Base-by-base conservation (phyloP, 2,797 vertebrate genomes). In the Microctenopoma stevenorrisi region DNA sequence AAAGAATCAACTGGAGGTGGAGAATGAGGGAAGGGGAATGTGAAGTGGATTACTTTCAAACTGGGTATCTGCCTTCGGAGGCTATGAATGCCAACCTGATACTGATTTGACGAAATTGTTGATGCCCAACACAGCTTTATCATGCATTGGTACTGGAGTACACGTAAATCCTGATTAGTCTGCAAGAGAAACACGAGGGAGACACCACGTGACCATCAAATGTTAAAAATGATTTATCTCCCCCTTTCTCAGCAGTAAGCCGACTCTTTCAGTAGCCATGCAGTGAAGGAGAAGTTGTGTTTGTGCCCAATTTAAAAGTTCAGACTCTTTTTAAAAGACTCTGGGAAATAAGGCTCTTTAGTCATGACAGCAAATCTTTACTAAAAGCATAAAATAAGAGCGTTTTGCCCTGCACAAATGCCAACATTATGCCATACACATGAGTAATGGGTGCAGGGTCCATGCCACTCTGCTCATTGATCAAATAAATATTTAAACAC, bases 341-440 rank as follows among this genome's bases (percentile, higher is more conserved):
- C 70, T 44, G 65, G 50, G 51, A 77, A 86, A 85, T 52, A 56
- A 57, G 58, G 59, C 71, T 80, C 59, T 68, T 70, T 69, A n/a
- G 59, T 65, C 72, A 52, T 91, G 92, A 93, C 92, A 92, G 92
- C 74, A 94, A 93, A 93, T 93, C 92, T 86, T 92, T 92, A 91
- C 91, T 94, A 93, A 94, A 93, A 93, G 91, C 87, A 91, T 88
- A 86, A 67, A 83, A 86, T 83, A 74, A 76, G 72, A 88, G 83
- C 84, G 63, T 77, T 83, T 66, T 67, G 64, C 44, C 4, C 1
- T 42, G 51, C 69, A 74, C 68, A 81, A 86, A 91, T 80, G 85
- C 88, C 88, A 91, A 72, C 77, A 80, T 83, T 70, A 68, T 73
- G 65, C 65, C 61, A 71, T 30, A 53, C 30, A 22, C 73, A 86